Base-by-base conservation (phyloP, 1,140 invertebrate genomes). In the Popillia japonica region DNA sequence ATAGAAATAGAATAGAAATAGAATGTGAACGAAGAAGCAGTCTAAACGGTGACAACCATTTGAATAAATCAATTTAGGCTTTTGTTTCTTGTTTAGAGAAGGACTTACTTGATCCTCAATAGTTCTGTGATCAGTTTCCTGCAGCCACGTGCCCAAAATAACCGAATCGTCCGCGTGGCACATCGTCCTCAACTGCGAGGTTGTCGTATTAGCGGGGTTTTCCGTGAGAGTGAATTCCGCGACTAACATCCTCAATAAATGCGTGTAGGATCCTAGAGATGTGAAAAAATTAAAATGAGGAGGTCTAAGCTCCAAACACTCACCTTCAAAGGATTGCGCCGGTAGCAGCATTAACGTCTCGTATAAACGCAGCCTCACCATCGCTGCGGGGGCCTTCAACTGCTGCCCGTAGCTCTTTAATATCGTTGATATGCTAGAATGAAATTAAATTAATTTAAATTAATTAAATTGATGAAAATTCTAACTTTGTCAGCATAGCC, bases 211-310 rank as follows among this genome's bases (percentile, higher is more conserved):
- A 20, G 96, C 95, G 34, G 94, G 92, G 88, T 98, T 98, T 87
- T 99, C 98, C 23, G 96, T 94, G 20, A 99, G 88, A 0, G 98
- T 99, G 80, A 99, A 96, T 88, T 99, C 98, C 1, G 97, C 96
- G 2, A 99, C 97, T n/a, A 99, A 88, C 89, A 99, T 93, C 77
- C 96, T 91, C 75, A 99, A 87, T 23, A 98, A 88, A 86, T 94
- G 93, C 0, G 95, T 96, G 79, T 96, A 96, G 20, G 94, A 95
- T 82, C 90, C 91, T 92, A 68, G 41, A 87, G 22, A n/a, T n/a
- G n/a, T n/a, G n/a, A n/a, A 44, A 23, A 48, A 7, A 64, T 27
- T 22, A 6, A 20, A 11, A 34, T 17, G 42, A 61, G 74, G 20
- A 23, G 10, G n/a, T n/a, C n/a, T n/a, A n/a, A n/a, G n/a, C n/a